Base-by-base conservation (phyloP, 2,888 invertebrate genomes). In the Drosophila fulvimacula region DNA sequence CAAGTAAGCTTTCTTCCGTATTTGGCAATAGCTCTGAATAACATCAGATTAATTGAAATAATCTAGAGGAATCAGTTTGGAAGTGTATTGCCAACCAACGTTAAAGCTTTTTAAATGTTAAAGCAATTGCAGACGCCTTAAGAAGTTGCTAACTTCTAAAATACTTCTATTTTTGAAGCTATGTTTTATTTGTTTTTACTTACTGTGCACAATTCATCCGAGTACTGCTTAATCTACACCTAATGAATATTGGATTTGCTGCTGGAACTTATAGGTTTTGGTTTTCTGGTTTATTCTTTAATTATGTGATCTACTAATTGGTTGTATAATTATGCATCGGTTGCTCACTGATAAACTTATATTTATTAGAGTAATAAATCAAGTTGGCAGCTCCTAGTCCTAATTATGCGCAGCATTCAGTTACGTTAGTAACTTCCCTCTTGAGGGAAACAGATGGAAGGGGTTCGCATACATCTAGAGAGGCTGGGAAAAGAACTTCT, bases 301-400 rank as follows among this genome's bases (percentile, higher is more conserved):
- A 67, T 78, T 77, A 76, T 76, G 71, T 76, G 66, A 74, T 61
- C 64, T 82, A 73, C 82, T 88, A 88, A 88, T 88, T 88, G 86
- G 81, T 78, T 79, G 79, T 73, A 76, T 86, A 74, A 84, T 81
- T 80, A 84, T 83, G 88, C 79, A 73, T 81, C 74, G 78, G 79
- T 84, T 82, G 80, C 79, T 73, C 55, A 73, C 82, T 89, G 90
- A 89, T 90, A 89, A 84, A 86, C 88, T 88, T 79, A 82, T 88
- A 88, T 86, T 89, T 89, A 89, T 90, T 89, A 88, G 72, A 76
- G 79, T 72, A 73, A 84, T 88, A 82, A 86, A 82, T 90, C 84
- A 86, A 79, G 86, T 76, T 81, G 79, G 70, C 63, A 59, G 38
- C 55, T 24, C 41, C 51, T 39, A 51, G 34, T 17, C 67, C 52